phyloP scores from a whole-genome alignment of 2,888 invertebrate species.

The Agonopterix arenella region DNA sequence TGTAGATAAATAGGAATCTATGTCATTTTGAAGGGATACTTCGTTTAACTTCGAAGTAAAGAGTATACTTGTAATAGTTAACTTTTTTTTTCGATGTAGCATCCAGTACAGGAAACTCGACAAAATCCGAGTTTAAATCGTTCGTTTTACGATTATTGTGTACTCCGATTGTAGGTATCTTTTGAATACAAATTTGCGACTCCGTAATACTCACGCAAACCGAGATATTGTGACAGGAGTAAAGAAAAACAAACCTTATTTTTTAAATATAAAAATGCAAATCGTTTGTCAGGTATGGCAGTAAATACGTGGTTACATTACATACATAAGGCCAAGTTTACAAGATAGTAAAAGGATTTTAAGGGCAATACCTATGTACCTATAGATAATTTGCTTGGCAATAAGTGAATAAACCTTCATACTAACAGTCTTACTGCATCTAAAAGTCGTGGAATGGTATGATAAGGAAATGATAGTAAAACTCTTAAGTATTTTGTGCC shows the following conservation, averaged over 20 bases:
- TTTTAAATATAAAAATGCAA: conserved; percentile 4
- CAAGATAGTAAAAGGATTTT: conserved; percentile 2
- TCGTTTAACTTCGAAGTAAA: not conserved
- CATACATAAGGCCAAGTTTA: not conserved
- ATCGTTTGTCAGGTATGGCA: not conserved
- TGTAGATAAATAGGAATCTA: too few relatives aligned
- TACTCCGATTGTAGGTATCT: conserved; percentile 61
- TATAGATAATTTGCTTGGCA: conserved; percentile 4
- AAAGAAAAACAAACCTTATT: conserved; percentile 19
- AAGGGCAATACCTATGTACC: conserved; percentile 5
- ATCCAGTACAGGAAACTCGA: conserved; percentile 42
- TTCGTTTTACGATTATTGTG: conserved; percentile 64
- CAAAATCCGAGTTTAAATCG: conserved; percentile 64
- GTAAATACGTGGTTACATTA: conserved; percentile 3
- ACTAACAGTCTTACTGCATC: not conserved
- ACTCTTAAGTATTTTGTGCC: not conserved
- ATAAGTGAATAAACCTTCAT: conserved; percentile 5
- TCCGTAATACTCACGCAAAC: conserved; percentile 43
- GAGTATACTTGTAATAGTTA: not conserved
- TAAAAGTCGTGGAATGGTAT: not conserved
- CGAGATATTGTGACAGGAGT: conserved; percentile 8
- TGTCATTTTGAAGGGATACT: too few relatives aligned
- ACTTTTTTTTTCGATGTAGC: conserved; percentile 7
- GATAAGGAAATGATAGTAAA: not conserved
- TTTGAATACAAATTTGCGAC: conserved; percentile 64